phyloP scores from a whole-genome alignment of 2,797 vertebrate species.

The Ataeniobius toweri region DNA sequence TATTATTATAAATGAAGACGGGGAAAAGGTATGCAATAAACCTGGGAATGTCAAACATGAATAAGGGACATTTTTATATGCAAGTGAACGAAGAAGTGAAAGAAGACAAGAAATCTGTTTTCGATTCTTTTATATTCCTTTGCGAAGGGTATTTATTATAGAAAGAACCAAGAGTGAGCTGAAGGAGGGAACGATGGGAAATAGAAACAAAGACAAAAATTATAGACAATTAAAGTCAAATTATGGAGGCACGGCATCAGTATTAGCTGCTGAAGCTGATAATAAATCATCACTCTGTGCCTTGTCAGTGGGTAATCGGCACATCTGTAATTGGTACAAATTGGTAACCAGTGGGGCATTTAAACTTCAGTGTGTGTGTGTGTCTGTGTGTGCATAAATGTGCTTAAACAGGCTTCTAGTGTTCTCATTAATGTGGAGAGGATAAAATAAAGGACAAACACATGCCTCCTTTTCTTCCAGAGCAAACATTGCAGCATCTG shows the following conservation, averaged over 20 bases:
- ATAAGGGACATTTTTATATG: neutral
- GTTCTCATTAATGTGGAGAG: slow-evolving; percentile 29
- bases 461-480: slow-evolving; percentile 17
- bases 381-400: neutral
- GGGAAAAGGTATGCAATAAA: neutral
- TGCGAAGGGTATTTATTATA: neutral
- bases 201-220: slow-evolving; percentile 37
- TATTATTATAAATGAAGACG: neutral
- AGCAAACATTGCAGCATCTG: slow-evolving; percentile 28
- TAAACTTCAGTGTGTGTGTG: slow-evolving; percentile 10
- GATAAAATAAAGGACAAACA: slow-evolving; percentile 33
- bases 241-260: slow-evolving; percentile 37
- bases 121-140: neutral
- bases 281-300: slow-evolving; percentile 54
- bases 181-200: neutral
- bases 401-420: slow-evolving; percentile 12
- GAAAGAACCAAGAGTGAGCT: neutral
- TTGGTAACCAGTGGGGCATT: slow-evolving; percentile 46
- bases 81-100: neutral
- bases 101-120: neutral
- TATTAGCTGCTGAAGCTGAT: slow-evolving; percentile 49
- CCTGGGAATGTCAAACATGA: neutral
- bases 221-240: slow-evolving; percentile 58
- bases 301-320: slow-evolving; percentile 51
- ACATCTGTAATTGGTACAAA: slow-evolving; percentile 54